Evolutionary conservation across 2,888 invertebrate genomes (phyloP), one percentile per base, ranked within the genome.

Genomic region (Congeria kusceri): DNA sequence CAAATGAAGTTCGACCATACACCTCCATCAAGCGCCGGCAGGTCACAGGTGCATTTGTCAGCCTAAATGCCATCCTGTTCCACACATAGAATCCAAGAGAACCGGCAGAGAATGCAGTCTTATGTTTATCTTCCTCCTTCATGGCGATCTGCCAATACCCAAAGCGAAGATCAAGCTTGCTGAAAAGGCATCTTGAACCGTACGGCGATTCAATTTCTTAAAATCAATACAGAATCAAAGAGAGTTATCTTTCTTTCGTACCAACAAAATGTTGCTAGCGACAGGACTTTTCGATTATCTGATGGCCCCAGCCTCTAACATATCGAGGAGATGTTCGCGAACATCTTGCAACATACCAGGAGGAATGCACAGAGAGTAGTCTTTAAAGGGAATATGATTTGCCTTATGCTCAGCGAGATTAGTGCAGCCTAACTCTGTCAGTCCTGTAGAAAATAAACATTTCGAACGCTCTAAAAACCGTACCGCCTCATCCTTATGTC

Each of bases 131-230:
- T 25, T 46, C 46, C 23, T 62, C 62, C 20, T 39, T 44, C 39
- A 62, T 62, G 20, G 62, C 62, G 18, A 62, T 20, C 39, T 62
- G 39, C 62, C 49, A 49, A 49, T 15, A 49, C 49, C 49, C 62
- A 7, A 39, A 62, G 5, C 62, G 39, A 4, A 44, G 23, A 44
- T 62, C 62, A n/a, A 62, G 44, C 44, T 62, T 62, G 25, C 39
- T 62, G 44, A 39, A 32, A n/a, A 44, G 13, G 32, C 62, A 25
- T 62, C 62, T 62, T 27, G 32, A 61, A 29, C 32, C 18, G 18
- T 15, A 49, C 49, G 49, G 5, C n/a, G 20, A 49, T 20, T 49
- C 49, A 49, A 49, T 20, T 49, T 49, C 11, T n/a, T n/a, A n/a
- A n/a, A n/a, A n/a, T n/a, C n/a, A n/a, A n/a, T n/a, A n/a, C n/a